phyloP scores from a whole-genome alignment of 37 sponge, comb jelly and placozoan species.

The Crambe crambe region DNA sequence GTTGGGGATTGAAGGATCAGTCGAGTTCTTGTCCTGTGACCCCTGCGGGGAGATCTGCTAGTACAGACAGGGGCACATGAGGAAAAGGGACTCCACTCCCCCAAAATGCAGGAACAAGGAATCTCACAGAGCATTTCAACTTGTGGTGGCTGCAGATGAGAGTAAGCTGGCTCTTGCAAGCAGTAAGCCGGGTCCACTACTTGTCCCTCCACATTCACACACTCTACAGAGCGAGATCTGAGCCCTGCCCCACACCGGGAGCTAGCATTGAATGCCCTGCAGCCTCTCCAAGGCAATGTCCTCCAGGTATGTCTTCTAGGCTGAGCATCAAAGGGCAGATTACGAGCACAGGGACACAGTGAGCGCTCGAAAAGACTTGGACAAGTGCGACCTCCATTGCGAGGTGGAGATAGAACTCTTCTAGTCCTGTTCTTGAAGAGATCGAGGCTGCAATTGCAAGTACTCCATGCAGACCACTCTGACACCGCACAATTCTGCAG shows the following conservation, averaged over 20 bases:
- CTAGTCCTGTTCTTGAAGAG: conserved; percentile 19
- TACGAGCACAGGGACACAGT: neutral
- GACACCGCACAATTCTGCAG: conserved; percentile 36
- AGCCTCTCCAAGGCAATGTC: conserved; percentile 6
- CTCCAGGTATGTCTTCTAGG: conserved; percentile 26
- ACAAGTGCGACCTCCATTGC: conserved; percentile 13
- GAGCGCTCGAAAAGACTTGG: conserved; percentile 13
- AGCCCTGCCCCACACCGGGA: conserved; percentile 23
- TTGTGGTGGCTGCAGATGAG: conserved; percentile 9
- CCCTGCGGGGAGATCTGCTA: neutral
- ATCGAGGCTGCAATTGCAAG: conserved; percentile 13
- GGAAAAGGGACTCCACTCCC: conserved; percentile 17
- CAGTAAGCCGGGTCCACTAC: neutral
- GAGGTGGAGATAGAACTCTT: conserved; percentile 13
- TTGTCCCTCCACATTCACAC: conserved; percentile 12
- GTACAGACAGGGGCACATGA: neutral
- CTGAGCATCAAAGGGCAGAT: conserved; percentile 2
- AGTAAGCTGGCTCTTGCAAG: conserved; percentile 28
- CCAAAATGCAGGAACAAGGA: conserved; percentile 30
- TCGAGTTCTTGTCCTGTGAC: neutral
- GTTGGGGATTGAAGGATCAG: conserved; percentile 12
- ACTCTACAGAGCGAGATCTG: conserved; percentile 14
- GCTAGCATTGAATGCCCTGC: neutral
- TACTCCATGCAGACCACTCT: conserved; percentile 37
- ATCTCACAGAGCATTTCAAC: conserved; percentile 4